A percentile compares a stretch with the other conserved stretches of the same genome.
phyloP scores from a whole-genome alignment of 2,888 invertebrate genomes.

The Cosmia trapezina region DNA sequence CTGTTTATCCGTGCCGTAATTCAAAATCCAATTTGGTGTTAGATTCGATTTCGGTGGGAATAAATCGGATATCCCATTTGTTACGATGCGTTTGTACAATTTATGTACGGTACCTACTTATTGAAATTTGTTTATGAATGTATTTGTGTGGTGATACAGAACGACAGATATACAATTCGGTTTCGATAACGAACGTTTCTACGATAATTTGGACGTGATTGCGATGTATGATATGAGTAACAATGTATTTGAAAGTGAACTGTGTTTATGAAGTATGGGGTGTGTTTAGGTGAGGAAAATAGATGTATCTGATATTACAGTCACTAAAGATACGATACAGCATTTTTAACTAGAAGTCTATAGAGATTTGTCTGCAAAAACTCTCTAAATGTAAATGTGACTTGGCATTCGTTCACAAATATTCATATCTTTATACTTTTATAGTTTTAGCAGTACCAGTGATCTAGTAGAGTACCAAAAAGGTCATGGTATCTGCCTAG shows the following conservation, averaged over 20 bases:
- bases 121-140: conserved; percentile 76
- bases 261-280: conserved; percentile 3
- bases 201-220: conserved; percentile 50
- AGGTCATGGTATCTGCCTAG: background rate
- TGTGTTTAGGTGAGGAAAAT: background rate
- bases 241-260: conserved; percentile 26
- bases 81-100: conserved; percentile 76
- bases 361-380: background rate
- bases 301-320: background rate
- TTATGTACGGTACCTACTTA: conserved; percentile 76
- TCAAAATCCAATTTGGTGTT: conserved; percentile 87
- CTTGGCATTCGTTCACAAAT: conserved; percentile 30
- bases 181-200: conserved; percentile 50
- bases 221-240: conserved; percentile 45
- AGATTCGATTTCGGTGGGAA: conserved; percentile 82
- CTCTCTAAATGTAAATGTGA: conserved; percentile 31
- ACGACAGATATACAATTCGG: conserved; percentile 46
- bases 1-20: conserved; percentile 79
- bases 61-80: conserved; percentile 83
- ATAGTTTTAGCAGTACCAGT: conserved; percentile 8
- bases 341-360: background rate
- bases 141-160: conserved; percentile 47
- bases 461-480: background rate
- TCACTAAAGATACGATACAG: background rate
- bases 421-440: conserved; percentile 11